Base-by-base conservation (phyloP, 2,888 invertebrate genomes). In the Trichogramma dendrolimi region DNA sequence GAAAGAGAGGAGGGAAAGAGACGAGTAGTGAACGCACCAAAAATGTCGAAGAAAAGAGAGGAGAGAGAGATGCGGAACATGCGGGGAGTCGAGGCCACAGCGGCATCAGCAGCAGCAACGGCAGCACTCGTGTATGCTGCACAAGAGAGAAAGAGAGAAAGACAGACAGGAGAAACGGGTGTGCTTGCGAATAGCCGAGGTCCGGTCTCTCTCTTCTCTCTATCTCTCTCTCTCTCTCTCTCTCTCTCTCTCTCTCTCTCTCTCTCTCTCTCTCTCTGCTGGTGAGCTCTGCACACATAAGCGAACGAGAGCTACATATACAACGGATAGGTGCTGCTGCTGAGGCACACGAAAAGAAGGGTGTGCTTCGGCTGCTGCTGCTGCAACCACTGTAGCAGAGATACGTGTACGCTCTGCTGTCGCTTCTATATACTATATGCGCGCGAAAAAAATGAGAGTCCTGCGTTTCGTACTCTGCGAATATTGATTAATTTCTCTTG, bases 1-100 rank as follows among this genome's bases (percentile, higher is more conserved):
- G 58, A 60, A 43, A 54, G 38, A 53, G 57, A 48, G 51, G 52
- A 5, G 49, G 55, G 55, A 61, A 58, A 60, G 57, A 61, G 57
- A 62, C 11, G 46, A 60, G 60, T 61, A 62, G 66, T 62, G 44
- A 60, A 55, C 54, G 42, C 48, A 47, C 38, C 48, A 61, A 58
- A 63, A 66, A 50, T 60, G 44, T 39, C 50, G 42, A 42, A 54
- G 50, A 55, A 44, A 60, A 55, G 52, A 46, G 60, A 57, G 60
- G 59, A 57, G 14, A 47, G 47, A 49, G 56, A 58, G 55, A 39
- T 43, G 40, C 49, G 56, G 50, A 55, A 49, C 27, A 44, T 48
- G 10, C 51, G 43, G 27, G 46, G 54, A 55, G 11, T 27, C 27
- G 27, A 27, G 27, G 27, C 27, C 27, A 27, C 27, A 27, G 27